Conservation (phyloP, 2,113 vertebrate species). For the Lagopus leucura region DNA sequence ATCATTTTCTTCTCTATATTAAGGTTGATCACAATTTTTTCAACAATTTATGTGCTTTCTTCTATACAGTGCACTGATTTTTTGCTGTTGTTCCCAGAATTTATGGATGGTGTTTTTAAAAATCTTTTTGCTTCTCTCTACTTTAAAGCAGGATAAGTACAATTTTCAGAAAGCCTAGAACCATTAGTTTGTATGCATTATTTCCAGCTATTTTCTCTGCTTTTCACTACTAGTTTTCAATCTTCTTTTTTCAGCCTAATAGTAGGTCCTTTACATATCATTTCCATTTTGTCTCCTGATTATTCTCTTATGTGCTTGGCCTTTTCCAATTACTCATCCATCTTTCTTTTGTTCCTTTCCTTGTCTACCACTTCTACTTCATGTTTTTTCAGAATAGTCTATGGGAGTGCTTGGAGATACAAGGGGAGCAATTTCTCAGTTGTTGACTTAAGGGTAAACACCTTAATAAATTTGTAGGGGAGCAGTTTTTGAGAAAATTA, state of each 20-base stretch:
- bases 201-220: neutral
- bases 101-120: neutral
- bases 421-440: neutral
- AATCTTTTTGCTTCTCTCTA: neutral
- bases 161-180: neutral
- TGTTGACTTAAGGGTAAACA: neutral
- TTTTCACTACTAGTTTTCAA: neutral
- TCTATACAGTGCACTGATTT: neutral
- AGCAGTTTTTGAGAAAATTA: neutral
- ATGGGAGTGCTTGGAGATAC: neutral
- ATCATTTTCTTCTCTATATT: neutral
- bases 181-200: neutral
- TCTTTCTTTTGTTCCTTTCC: neutral
- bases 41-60: neutral
- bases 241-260: neutral
- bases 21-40: neutral
- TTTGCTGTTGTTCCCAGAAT: neutral
- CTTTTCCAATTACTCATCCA: neutral
- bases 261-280: neutral
- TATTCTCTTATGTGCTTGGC: neutral
- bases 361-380: neutral
- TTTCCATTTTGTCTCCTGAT: neutral
- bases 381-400: neutral
- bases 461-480: neutral
- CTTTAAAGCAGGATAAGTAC: neutral